Conservation (phyloP, 2,888 invertebrate species). For the Aproaerema taeniolella region DNA sequence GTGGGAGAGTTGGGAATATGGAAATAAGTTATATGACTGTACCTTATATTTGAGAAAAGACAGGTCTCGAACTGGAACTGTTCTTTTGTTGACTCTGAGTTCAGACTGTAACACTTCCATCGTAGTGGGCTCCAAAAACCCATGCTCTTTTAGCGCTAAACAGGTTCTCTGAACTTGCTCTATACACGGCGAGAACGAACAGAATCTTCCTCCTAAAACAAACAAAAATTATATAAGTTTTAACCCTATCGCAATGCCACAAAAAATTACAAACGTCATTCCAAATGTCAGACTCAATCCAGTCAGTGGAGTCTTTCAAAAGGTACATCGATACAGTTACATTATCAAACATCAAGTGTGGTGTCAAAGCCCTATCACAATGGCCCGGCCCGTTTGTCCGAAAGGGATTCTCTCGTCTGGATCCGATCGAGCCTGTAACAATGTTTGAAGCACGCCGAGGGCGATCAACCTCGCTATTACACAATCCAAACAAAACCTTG, state of each 20-base stretch:
- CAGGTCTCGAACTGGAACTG: conserved; percentile 81
- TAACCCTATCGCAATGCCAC: background rate
- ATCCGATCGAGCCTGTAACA: conserved; percentile 37
- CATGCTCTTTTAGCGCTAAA: conserved; percentile 80
- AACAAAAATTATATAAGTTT: conserved; percentile 1
- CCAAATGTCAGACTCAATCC: background rate
- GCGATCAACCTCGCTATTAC: conserved; percentile 52
- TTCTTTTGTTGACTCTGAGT: conserved; percentile 82
- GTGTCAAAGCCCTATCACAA: conserved; percentile 35
- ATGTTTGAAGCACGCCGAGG: conserved; percentile 44
- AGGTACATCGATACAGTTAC: conserved; percentile 13
- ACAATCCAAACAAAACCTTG: conserved; percentile 48
- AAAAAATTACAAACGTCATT: background rate
- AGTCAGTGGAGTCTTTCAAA: conserved; percentile 4
- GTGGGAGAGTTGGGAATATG: too few relatives aligned
- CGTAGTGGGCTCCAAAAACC: conserved; percentile 91
- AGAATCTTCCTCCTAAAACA: conserved; percentile 90
- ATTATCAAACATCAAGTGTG: conserved; percentile 31
- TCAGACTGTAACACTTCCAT: conserved; percentile 92
- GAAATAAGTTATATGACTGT: too few relatives aligned
- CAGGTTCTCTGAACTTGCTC: conserved; percentile 98
- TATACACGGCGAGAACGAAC: conserved; percentile 99
- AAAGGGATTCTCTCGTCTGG: conserved; percentile 35
- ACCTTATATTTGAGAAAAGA: conserved; percentile 83
- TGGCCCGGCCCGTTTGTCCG: conserved; percentile 36